Percentiles rank a stretch among this genome's conserved stretches.
These are phyloP conservation scores for Drosophila varians DNA, from an alignment of 1,140 invertebrate genomes.

Conservation along the genomic window DNA sequence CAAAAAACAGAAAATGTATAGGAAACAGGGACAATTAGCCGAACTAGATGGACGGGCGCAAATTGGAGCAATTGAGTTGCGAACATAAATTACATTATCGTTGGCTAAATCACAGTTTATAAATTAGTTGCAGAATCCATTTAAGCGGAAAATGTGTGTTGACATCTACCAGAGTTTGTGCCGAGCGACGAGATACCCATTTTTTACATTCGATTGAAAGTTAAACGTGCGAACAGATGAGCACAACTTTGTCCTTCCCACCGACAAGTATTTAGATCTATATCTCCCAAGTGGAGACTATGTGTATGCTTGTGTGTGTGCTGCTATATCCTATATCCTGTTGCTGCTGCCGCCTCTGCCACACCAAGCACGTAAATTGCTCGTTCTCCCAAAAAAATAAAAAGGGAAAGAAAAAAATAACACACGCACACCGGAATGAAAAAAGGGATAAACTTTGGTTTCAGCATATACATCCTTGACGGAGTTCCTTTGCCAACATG, in stretches of 20 bases:
- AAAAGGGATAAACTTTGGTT: constrained; percentile 74
- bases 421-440: constrained; percentile 19
- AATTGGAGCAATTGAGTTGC: constrained; percentile 48
- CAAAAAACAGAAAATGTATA: not conserved
- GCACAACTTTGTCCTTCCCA: constrained; percentile 59
- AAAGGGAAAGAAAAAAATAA: not conserved
- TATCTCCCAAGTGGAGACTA: constrained; percentile 14
- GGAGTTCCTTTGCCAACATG: constrained; percentile 29
- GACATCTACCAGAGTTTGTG: constrained; percentile 23
- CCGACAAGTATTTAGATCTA: constrained; percentile 46
- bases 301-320: not conserved
- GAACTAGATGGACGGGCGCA: constrained; percentile 10
- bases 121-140: constrained; percentile 67
- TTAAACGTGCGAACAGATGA: constrained; percentile 75
- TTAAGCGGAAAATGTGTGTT: constrained; percentile 58
- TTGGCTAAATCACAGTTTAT: constrained; percentile 38
- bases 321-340: constrained; percentile 20
- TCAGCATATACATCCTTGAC: constrained; percentile 31
- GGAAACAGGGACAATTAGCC: constrained; percentile 17
- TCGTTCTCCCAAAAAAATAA: constrained; percentile 15
- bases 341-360: constrained; percentile 27
- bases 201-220: constrained; percentile 81
- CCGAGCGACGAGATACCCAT: constrained; percentile 63
- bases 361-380: constrained; percentile 56
- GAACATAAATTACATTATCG: constrained; percentile 22